phyloP scores from a whole-genome alignment of 2,888 invertebrate species.

The Clostera curtula region DNA sequence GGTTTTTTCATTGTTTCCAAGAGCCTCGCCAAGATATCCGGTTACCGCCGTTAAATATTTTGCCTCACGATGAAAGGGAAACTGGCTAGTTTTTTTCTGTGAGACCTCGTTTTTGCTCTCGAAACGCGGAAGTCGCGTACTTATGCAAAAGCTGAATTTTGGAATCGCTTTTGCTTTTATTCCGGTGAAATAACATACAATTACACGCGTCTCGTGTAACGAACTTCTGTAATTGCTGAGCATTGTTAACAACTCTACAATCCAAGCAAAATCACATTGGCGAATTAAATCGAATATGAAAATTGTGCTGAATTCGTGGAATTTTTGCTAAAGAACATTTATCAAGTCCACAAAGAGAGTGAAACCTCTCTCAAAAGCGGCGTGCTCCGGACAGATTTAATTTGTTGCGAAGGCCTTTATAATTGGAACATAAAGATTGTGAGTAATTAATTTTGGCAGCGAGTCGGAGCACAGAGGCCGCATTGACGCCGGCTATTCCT shows the following conservation, averaged over 20 bases:
- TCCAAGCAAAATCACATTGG: conserved; percentile 48
- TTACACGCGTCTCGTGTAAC: conserved; percentile 47
- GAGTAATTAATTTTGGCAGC: conserved; percentile 75
- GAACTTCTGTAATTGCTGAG: conserved; percentile 43
- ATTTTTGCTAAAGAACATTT: conserved; percentile 68
- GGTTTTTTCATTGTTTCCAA: conserved; percentile 72
- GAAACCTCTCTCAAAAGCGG: conserved; percentile 73
- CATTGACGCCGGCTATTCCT: conserved; percentile 53
- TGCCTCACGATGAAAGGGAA: conserved; percentile 71
- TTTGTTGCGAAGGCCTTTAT: conserved; percentile 76
- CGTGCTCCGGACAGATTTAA: conserved; percentile 74
- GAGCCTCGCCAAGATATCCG: conserved; percentile 65
- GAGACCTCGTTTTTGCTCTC: conserved; percentile 63
- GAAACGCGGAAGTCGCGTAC: conserved; percentile 65
- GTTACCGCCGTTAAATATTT: conserved; percentile 74
- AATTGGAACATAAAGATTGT: conserved; percentile 76
- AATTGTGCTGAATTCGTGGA: conserved; percentile 64
- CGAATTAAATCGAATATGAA: conserved; percentile 58
- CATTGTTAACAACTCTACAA: conserved; percentile 41
- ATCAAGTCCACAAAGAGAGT: conserved; percentile 74
- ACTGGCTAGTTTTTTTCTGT: conserved; percentile 62
- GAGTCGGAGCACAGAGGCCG: conserved; percentile 72
- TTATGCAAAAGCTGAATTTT: conserved; percentile 67
- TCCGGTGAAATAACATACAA: conserved; percentile 57
- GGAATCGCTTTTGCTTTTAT: conserved; percentile 67